Conservation (phyloP, 92 coral and sea anemone genomes). For the Blastomussa wellsi region DNA sequence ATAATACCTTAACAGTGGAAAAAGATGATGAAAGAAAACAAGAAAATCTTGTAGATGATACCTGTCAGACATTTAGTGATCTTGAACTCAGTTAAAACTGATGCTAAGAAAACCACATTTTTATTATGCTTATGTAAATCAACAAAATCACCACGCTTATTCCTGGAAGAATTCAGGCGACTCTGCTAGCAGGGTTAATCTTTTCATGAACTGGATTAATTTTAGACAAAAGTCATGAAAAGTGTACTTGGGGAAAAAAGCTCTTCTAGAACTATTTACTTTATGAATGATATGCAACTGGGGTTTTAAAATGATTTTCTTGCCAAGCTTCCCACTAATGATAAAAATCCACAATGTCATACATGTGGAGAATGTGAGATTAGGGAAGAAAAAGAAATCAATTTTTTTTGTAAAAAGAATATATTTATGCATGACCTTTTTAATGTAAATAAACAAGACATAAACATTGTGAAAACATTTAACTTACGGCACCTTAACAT, state of each 20-base stretch:
- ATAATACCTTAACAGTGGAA: neutral
- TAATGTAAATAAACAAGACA: neutral
- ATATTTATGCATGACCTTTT: neutral
- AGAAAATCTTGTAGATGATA: neutral
- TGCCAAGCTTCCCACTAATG: neutral
- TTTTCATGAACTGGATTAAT: neutral
- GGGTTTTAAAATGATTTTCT: neutral
- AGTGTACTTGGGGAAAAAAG: neutral
- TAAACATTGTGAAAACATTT: too few relatives aligned
- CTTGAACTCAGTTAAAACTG: slow-evolving; percentile 1
- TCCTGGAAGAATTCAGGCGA: neutral
- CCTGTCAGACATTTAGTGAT: neutral
- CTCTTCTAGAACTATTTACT: neutral
- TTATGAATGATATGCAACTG: neutral
- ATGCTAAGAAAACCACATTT: neutral
- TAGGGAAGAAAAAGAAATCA: too few relatives aligned
- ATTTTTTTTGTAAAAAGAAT: too few relatives aligned
- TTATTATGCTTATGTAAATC: neutral
- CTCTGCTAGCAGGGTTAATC: neutral
- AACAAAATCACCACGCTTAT: neutral
- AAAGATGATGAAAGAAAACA: neutral
- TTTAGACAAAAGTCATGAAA: too few relatives aligned
- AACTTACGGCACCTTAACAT: too few relatives aligned
- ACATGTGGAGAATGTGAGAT: too few relatives aligned
- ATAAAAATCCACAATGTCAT: too few relatives aligned